Base-by-base conservation (phyloP, 2,888 invertebrate species). In the Acleris laterana region DNA sequence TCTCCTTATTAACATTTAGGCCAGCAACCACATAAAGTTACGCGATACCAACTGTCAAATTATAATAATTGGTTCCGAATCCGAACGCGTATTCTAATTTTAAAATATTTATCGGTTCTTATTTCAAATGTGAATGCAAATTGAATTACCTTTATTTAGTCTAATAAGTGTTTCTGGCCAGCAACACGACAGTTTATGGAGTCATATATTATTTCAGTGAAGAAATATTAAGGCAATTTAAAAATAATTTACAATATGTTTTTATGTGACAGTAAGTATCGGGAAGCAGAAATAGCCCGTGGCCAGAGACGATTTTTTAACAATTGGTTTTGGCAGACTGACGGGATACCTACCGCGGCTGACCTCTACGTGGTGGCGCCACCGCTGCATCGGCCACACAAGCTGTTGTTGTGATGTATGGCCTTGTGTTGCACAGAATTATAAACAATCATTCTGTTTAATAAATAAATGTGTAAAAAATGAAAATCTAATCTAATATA, bases 281-380 rank as follows among this genome's bases (percentile, higher is more conserved):
- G 48, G 69, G 69, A 65, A 69, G 66, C 73, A 68, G 65, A 77
- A 82, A 79, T 82, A 83, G 70, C 63, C 58, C 25, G 77, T 78
- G 71, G 69, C 71, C 73, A 75, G 51, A 76, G 65, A 68, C 74
- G 73, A 73, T 76, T 75, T 77, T 70, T 74, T 68, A 72, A 72
- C 69, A 58, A 62, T 74, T 70, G 72, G 62, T 76, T 77, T 82
- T 82, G 80, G 81, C 82, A 79, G 74, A 68, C 72, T 68, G 20
- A 16, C 48, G 51, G 55, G 63, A 67, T 59, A 59, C 63, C 59
- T 71, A 71, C 68, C 56, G 38, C 4, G 68, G 51, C 71, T 71
- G 68, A 77, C 72, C 71, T 76, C 71, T 72, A 71, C 71, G 69
- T 70, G 70, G 57, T 67, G 70, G 69, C 74, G 70, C 72, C 72